Evolutionary conservation across 2,888 invertebrate species (phyloP).

Genomic region (Diarsia dahlii): DNA sequence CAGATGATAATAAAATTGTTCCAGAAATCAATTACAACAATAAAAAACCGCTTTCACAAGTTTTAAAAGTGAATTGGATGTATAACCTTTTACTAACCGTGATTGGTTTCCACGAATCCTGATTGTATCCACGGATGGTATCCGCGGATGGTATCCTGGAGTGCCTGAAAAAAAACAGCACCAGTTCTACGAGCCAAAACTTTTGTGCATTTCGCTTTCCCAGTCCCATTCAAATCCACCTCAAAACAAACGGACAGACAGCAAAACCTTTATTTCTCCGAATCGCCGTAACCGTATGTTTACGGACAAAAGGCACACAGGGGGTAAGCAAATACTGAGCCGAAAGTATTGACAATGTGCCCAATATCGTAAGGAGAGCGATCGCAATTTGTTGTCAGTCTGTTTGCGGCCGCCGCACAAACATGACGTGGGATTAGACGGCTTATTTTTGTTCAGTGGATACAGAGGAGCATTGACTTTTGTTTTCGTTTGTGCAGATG

Average conservation of each 20-base stretch:
- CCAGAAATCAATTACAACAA: background rate
- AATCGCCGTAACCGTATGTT: constrained; percentile 46
- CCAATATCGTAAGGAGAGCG: constrained; percentile 65
- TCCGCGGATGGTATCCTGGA: no score
- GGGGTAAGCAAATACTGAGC: constrained; percentile 58
- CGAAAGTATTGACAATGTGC: constrained; percentile 57
- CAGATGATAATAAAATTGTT: background rate
- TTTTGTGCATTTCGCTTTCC: background rate
- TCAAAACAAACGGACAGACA: constrained; percentile 35
- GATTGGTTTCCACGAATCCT: no score
- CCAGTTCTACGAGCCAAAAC: background rate
- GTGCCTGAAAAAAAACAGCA: background rate
- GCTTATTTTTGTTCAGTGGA: constrained; percentile 38
- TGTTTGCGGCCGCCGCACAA: constrained; percentile 54
- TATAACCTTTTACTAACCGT: background rate
- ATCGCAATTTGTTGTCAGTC: constrained; percentile 60
- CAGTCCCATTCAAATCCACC: constrained; percentile 13
- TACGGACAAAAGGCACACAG: constrained; percentile 53
- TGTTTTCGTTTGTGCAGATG: background rate
- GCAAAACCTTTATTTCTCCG: constrained; percentile 35
- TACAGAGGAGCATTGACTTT: constrained; percentile 29
- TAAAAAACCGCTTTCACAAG: background rate
- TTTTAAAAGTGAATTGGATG: background rate
- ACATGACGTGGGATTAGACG: constrained; percentile 57
- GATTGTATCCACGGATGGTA: no score